phyloP scores from a whole-genome alignment of 2,797 vertebrate species.

The Mus spretus region DNA sequence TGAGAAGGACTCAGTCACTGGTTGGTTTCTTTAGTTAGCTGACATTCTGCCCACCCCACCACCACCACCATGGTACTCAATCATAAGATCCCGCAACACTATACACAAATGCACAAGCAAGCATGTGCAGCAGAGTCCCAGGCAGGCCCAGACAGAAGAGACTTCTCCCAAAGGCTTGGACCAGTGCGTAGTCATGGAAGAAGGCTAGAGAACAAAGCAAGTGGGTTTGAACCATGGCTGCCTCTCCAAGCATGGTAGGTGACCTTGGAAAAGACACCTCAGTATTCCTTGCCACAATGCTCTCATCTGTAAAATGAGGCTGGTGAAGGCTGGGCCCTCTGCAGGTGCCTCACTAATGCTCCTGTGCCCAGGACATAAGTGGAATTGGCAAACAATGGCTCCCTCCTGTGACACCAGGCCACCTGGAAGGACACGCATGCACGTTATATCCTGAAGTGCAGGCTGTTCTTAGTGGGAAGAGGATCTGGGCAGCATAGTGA shows the following conservation, averaged over 20 bases:
- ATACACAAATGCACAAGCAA: too few species aligned
- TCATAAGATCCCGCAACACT: not conserved
- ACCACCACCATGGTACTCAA: too few species aligned
- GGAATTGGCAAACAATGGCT: not conserved
- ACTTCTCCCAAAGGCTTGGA: not conserved
- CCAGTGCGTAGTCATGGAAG: fast-evolving
- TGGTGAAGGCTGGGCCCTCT: not conserved
- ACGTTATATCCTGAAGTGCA: too few species aligned
- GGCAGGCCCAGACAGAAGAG: not conserved
- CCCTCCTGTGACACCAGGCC: not conserved
- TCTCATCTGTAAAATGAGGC: not conserved
- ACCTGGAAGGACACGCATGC: too few species aligned
- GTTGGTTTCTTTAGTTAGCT: not conserved
- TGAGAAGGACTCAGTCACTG: not conserved
- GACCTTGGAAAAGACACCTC: not conserved
- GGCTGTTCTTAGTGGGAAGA: fast-evolving
- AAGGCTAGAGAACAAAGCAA: not conserved
- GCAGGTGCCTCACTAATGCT: not conserved
- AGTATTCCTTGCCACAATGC: not conserved
- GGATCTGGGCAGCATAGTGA: too few species aligned
- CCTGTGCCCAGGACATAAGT: not conserved
- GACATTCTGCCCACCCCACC: not conserved
- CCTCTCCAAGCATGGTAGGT: not conserved
- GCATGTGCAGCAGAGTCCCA: too few species aligned
- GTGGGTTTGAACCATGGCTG: not conserved